Evolutionary conservation across 2,888 invertebrate species (phyloP).

Genomic region (Ganaspis brasiliensis): DNA sequence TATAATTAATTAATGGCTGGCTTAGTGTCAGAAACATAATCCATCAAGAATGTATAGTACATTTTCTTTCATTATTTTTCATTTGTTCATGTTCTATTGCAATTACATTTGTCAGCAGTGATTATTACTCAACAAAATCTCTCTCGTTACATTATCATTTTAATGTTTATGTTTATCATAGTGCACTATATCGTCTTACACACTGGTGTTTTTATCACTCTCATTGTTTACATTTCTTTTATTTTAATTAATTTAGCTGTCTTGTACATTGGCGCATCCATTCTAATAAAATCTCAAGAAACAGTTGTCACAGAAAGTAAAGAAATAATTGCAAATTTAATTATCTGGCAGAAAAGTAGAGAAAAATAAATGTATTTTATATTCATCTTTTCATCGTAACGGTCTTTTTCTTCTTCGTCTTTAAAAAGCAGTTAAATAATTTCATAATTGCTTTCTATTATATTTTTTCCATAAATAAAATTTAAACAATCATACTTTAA

Average conservation of each 20-base stretch:
- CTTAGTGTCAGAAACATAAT: constrained; percentile 28
- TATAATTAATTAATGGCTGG: constrained; percentile 36
- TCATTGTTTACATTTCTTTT: constrained; percentile 3
- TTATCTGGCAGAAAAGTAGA: not conserved
- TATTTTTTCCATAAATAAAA: too few relatives aligned
- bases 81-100: not conserved
- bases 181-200: constrained; percentile 7
- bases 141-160: constrained; percentile 29
- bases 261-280: not conserved
- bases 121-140: not conserved
- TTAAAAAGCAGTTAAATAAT: too few relatives aligned
- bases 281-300: not conserved
- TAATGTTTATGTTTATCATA: constrained; percentile 14
- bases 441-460: too few relatives aligned
- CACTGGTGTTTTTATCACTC: not conserved
- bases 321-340: not conserved
- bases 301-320: not conserved
- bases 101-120: not conserved
- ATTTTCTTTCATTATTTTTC: not conserved
- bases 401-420: too few relatives aligned
- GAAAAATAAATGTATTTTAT: not conserved
- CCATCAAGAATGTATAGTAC: constrained; percentile 12
- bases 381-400: too few relatives aligned
- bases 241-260: constrained; percentile 1
- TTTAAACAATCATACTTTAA: too few relatives aligned